phyloP scores from a whole-genome alignment of 2,888 invertebrate species.

The Mylabris sibirica region DNA sequence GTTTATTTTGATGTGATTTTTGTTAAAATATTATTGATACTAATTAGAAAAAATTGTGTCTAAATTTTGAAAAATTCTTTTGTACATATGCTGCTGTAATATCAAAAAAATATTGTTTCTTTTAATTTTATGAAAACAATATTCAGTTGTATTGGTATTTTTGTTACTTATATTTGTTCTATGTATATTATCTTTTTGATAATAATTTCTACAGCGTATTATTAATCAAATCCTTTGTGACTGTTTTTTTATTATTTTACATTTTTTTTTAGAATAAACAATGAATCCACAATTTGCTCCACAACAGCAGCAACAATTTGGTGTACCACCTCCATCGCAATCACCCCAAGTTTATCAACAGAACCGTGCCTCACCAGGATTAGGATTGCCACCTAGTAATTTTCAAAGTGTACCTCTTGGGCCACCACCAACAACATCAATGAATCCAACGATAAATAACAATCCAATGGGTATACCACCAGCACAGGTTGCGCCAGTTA shows the following conservation, averaged over 20 bases:
- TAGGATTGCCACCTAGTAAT: conserved; percentile 54
- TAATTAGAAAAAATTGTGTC: neutral
- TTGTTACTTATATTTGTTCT: neutral
- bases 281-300: conserved; percentile 66
- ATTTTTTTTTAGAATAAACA: conserved; percentile 40
- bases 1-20: conserved; percentile 20
- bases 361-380: conserved; percentile 33
- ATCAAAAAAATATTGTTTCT: neutral
- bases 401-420: conserved; percentile 51
- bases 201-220: too few relatives aligned
- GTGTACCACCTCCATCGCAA: conserved; percentile 35
- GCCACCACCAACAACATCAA: conserved; percentile 37
- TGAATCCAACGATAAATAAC: conserved; percentile 26
- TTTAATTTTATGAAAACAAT: neutral
- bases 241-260: neutral
- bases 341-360: conserved; percentile 43
- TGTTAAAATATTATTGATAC: neutral
- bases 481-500: conserved; percentile 24
- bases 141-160: neutral
- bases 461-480: conserved; percentile 22
- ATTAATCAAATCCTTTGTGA: too few relatives aligned
- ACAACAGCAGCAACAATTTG: conserved; percentile 52
- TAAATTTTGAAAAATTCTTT: conserved; percentile 17
- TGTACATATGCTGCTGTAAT: conserved; percentile 23
- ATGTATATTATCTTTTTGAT: neutral